Conservation (phyloP, 2,797 vertebrate genomes). For the Rhinella marina region DNA sequence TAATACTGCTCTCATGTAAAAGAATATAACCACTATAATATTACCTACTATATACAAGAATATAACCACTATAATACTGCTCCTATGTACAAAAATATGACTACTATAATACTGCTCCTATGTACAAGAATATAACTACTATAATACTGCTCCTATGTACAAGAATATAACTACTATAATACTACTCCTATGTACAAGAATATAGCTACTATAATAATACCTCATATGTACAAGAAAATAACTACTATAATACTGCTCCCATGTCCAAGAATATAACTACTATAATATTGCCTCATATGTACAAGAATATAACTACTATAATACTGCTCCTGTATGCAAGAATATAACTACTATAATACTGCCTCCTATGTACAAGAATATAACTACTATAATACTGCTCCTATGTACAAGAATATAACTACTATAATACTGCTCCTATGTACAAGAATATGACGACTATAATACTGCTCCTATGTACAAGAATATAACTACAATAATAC, state of each 20-base stretch:
- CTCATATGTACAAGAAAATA: not conserved
- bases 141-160: not conserved
- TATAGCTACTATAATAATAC: not conserved
- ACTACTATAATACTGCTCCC: not conserved
- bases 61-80: not conserved
- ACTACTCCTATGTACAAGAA: not conserved
- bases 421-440: not conserved
- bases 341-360: not conserved
- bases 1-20: not conserved
- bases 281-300: not conserved
- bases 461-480: not conserved
- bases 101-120: not conserved
- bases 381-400: not conserved
- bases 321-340: not conserved
- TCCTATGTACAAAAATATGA: not conserved
- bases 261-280: not conserved
- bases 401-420: not conserved
- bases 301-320: conserved; percentile 4
- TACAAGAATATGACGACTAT: not conserved
- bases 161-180: not conserved
- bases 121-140: conserved; percentile 1
- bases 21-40: conserved; percentile 1
- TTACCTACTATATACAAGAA: not conserved
- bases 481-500: not conserved
- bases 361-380: not conserved